phyloP scores from a whole-genome alignment of 2,888 invertebrate genomes.

The Polia nebulosa region DNA sequence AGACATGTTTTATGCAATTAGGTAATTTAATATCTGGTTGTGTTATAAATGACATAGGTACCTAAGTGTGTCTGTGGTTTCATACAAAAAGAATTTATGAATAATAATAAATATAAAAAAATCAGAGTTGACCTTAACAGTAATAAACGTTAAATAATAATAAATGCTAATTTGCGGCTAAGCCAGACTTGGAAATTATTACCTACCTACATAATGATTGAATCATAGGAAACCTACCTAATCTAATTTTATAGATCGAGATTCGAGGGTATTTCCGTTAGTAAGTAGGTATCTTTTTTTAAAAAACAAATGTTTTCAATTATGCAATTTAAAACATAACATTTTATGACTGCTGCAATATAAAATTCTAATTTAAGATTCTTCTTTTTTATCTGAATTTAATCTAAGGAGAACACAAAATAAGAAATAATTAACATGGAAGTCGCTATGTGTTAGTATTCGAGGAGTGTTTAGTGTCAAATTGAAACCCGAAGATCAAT shows the following conservation, averaged over 20 bases:
- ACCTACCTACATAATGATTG: constrained; percentile 2
- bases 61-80: too few species aligned
- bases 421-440: too few species aligned
- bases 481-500: too few species aligned
- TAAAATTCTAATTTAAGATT: not conserved
- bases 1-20: too few species aligned
- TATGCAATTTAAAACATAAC: too few species aligned
- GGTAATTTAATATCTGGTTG: too few species aligned
- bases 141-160: constrained; percentile 17
- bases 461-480: too few species aligned
- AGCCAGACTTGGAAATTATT: not conserved
- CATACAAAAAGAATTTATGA: not conserved
- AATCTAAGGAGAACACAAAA: too few species aligned
- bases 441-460: too few species aligned
- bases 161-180: constrained; percentile 36
- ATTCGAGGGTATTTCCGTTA: constrained; percentile 1
- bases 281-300: constrained; percentile 1
- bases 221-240: constrained; percentile 4
- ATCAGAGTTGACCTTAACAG: constrained; percentile 9
- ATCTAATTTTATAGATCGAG: constrained; percentile 25
- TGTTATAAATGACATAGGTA: too few species aligned
- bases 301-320: not conserved
- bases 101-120: not conserved
- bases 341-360: too few species aligned
- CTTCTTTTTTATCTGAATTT: not conserved